These are phyloP conservation scores for Portunus trituberculatus DNA, from an alignment of 1,140 invertebrate genomes.

Conservation along the genomic window DNA sequence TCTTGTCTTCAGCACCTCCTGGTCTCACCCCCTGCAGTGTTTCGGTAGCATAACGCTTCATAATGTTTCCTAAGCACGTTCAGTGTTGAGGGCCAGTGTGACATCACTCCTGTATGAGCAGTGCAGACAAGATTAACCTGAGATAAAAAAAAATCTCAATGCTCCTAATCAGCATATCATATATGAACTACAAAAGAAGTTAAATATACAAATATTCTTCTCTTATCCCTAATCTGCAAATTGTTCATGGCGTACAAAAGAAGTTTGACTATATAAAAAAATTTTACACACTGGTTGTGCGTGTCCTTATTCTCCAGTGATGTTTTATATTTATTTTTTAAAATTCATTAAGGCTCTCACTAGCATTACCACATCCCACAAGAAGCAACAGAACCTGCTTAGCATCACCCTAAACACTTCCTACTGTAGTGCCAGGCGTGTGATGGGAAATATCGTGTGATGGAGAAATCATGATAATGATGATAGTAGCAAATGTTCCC, in stretches of 20 bases:
- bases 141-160: neutral
- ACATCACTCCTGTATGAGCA: too few relatives aligned
- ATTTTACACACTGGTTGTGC: slow-evolving; percentile 7
- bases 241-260: neutral
- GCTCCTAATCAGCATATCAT: neutral
- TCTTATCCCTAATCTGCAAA: neutral
- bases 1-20: too few relatives aligned
- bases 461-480: too few relatives aligned
- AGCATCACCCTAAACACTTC: too few relatives aligned
- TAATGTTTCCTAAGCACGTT: too few relatives aligned
- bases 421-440: too few relatives aligned
- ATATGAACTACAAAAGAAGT: neutral
- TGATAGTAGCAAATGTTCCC: too few relatives aligned
- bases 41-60: too few relatives aligned
- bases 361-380: neutral
- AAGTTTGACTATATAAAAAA: neutral
- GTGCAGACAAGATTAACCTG: neutral
- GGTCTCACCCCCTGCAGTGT: too few relatives aligned
- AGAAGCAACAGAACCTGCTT: neutral
- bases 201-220: neutral
- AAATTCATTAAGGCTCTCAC: neutral
- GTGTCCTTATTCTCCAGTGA: neutral
- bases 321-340: neutral
- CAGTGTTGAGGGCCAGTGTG: too few relatives aligned
- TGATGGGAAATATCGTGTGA: too few relatives aligned